Base-by-base conservation (phyloP, 2,888 invertebrate species). In the Ectropis crepuscularia region DNA sequence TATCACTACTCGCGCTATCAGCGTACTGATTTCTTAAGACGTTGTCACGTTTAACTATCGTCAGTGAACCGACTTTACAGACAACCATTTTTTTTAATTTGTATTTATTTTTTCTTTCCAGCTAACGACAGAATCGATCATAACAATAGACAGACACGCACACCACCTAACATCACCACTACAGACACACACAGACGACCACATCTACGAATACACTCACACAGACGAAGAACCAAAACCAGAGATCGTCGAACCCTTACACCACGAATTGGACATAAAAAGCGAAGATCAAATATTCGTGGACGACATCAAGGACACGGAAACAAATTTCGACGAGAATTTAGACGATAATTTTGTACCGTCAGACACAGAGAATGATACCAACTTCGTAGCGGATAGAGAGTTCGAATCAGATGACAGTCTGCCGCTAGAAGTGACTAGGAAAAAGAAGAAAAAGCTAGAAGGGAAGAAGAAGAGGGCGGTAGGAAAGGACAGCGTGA, bases 91-190 rank as follows among this genome's bases (percentile, higher is more conserved):
- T n/a, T n/a, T n/a, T n/a, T n/a, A 11, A 43, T 43, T 10, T n/a
- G n/a, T 7, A 53, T 10, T 49, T 11, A 58, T 53, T 5, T 36
- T 38, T 62, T 45, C 0, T 63, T 86, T 77, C 5, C 82, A 90
- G 90, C 63, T 90, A 12, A 82, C 88, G 42, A 6, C 76, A 10
- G 67, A 81, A 54, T 78, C 76, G 12, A 68, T 91, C 42, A 79
- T 78, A 69, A 65, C 75, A 0, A 84, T 90, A 28, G 77, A 86
- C 49, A 69, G 88, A 0, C 69, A 78, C 5, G 75, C 77, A 8
- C 55, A 57, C 28, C 9, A 43, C 0, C 38, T 65, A 0, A 11
- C 16, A 8, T 53, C 64, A n/a, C 55, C 59, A 2, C 38, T 64
- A 4, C 36, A 12, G 53, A 47, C 41, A 59, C 46, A 38, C 46